Evolutionary conservation across 1,140 invertebrate species (phyloP).

Genomic region (Anoplolepis gracilipes): DNA sequence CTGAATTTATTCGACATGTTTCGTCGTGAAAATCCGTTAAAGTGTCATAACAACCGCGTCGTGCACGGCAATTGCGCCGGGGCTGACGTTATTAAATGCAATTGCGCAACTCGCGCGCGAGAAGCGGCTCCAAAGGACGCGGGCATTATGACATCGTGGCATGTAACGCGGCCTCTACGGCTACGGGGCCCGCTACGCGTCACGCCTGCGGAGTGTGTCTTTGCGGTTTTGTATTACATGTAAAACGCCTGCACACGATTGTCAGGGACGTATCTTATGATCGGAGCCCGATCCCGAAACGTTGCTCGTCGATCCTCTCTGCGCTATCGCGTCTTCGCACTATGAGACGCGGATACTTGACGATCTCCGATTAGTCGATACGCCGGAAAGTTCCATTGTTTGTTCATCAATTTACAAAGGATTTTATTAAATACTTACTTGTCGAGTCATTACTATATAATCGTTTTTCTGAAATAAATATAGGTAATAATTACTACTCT

Average conservation of each 20-base stretch:
- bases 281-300: conserved; percentile 59
- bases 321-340: neutral
- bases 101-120: conserved; percentile 69
- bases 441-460: neutral
- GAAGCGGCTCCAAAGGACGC: conserved; percentile 74
- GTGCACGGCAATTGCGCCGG: conserved; percentile 41
- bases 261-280: conserved; percentile 65
- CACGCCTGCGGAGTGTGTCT: conserved; percentile 57
- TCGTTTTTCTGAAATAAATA: neutral
- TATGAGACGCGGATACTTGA: neutral
- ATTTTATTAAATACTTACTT: neutral
- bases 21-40: conserved; percentile 63
- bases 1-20: conserved; percentile 52
- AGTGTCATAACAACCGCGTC: conserved; percentile 39
- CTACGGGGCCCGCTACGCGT: conserved; percentile 62
- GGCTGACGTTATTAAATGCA: conserved; percentile 72
- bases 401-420: neutral
- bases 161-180: conserved; percentile 64
- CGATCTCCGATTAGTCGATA: neutral
- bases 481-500: neutral
- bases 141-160: conserved; percentile 71
- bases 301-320: neutral
- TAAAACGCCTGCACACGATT: conserved; percentile 64
- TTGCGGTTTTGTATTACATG: conserved; percentile 66
- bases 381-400: neutral